Evolutionary conservation across 1,140 invertebrate species (phyloP).

Genomic region (Drosophila sp.): DNA sequence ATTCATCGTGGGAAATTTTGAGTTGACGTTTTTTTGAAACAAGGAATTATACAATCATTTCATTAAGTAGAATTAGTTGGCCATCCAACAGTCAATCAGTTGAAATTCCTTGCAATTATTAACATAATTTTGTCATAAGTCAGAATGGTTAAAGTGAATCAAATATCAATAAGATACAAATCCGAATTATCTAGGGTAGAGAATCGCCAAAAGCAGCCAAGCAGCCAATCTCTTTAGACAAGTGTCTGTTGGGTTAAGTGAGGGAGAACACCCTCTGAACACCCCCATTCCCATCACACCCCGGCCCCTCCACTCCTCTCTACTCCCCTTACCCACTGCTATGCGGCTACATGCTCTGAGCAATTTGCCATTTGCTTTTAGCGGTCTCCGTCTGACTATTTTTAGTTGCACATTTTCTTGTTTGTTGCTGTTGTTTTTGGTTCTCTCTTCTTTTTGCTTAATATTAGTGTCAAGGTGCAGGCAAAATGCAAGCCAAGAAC

Average conservation of each 20-base stretch:
- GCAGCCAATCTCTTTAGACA: background rate
- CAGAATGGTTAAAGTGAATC: background rate
- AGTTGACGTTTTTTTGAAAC: no score
- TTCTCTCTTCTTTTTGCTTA: constrained; percentile 57
- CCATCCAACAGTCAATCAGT: no score
- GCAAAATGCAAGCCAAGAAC: constrained; percentile 48
- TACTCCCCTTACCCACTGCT: background rate
- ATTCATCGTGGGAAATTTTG: no score
- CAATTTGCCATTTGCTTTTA: constrained; percentile 52
- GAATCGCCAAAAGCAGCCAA: constrained; percentile 6
- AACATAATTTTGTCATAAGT: no score
- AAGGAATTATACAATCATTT: no score
- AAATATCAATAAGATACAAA: constrained; percentile 3
- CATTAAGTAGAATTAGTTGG: no score
- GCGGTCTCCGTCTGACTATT: constrained; percentile 65
- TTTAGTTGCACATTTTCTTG: constrained; percentile 70
- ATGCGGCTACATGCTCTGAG: background rate
- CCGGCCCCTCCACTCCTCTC: background rate
- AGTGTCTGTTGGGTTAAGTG: constrained; percentile 39
- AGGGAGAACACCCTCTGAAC: constrained; percentile 33
- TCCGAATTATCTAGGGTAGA: constrained; percentile 8
- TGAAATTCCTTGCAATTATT: background rate
- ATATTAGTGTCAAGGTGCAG: constrained; percentile 80
- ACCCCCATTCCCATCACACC: constrained; percentile 7
- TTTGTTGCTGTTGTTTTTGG: constrained; percentile 27